Conservation (phyloP, 1,140 invertebrate species). For the Hylaeus anthracinus region DNA sequence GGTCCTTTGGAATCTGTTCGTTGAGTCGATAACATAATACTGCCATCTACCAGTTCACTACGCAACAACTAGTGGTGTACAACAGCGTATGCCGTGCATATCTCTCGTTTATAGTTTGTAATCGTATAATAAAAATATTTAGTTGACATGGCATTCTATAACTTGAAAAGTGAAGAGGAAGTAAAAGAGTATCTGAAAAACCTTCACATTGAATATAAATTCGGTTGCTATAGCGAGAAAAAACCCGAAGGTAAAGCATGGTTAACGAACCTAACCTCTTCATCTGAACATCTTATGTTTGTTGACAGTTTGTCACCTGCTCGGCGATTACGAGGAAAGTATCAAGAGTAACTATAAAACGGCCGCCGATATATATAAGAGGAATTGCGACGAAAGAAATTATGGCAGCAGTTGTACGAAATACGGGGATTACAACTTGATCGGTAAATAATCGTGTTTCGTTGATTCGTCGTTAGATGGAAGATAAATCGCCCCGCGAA, state of each 20-base stretch:
- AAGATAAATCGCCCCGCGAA: neutral
- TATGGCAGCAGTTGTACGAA: slow-evolving; percentile 92
- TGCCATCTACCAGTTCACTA: too few species aligned
- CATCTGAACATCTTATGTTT: slow-evolving; percentile 34
- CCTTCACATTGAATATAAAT: slow-evolving; percentile 94
- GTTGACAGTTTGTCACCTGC: slow-evolving; percentile 91
- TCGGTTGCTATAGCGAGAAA: slow-evolving; percentile 93
- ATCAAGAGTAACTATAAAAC: slow-evolving; percentile 90
- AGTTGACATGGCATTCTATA: slow-evolving; percentile 80
- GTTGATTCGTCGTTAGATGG: slow-evolving; percentile 9
- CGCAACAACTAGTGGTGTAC: neutral
- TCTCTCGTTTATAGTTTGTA: too few species aligned
- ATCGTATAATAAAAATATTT: neutral
- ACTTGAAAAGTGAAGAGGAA: slow-evolving; percentile 92
- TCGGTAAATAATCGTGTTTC: slow-evolving; percentile 80
- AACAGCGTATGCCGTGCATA: neutral
- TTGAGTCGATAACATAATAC: too few species aligned
- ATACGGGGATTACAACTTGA: slow-evolving; percentile 86
- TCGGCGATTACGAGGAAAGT: slow-evolving; percentile 93
- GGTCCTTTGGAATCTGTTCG: too few species aligned
- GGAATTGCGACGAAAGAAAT: slow-evolving; percentile 92
- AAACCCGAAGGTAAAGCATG: slow-evolving; percentile 86
- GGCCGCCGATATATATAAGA: slow-evolving; percentile 89
- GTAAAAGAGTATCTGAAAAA: slow-evolving; percentile 94
- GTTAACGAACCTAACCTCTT: slow-evolving; percentile 51